Conservation (phyloP, 1,140 invertebrate genomes). For the Drosophila kohkoa region DNA sequence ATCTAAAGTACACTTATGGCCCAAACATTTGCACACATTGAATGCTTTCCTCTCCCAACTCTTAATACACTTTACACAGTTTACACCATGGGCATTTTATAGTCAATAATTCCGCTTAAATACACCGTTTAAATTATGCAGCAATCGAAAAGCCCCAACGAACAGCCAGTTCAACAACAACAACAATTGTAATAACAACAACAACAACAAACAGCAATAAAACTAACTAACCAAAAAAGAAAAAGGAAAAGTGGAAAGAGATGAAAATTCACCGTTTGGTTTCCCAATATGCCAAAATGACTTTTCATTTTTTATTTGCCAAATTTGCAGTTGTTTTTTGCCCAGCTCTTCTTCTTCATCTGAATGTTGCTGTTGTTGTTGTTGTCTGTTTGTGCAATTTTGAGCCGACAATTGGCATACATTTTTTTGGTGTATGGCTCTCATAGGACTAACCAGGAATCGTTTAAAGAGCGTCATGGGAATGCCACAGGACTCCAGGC, state of each 20-base stretch:
- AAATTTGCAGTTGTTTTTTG: slow-evolving; percentile 35
- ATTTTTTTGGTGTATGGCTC: slow-evolving; percentile 26
- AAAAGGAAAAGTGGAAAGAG: slow-evolving; percentile 33
- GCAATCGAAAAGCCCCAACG: slow-evolving; percentile 39
- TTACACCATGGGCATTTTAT: slow-evolving; percentile 46
- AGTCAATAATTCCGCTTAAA: slow-evolving; percentile 77
- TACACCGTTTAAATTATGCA: slow-evolving; percentile 75
- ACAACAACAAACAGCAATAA: slow-evolving; percentile 11
- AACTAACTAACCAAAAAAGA: slow-evolving; percentile 40
- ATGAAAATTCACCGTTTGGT: slow-evolving; percentile 59
- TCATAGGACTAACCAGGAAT: slow-evolving; percentile 36
- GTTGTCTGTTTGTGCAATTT: slow-evolving; percentile 47
- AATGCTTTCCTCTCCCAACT: neutral
- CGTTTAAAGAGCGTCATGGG: slow-evolving; percentile 76
- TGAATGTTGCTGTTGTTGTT: slow-evolving; percentile 28
- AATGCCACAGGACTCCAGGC: slow-evolving; percentile 46
- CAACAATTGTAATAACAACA: neutral
- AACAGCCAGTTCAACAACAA: neutral
- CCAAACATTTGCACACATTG: neutral
- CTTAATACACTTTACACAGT: neutral
- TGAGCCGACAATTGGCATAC: slow-evolving; percentile 44
- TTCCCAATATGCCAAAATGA: slow-evolving; percentile 61
- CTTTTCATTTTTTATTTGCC: slow-evolving; percentile 62
- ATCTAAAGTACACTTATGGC: neutral
- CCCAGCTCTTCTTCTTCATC: slow-evolving; percentile 1